These are phyloP conservation scores for Eulemur albifrons DNA, from an alignment of 2,797 vertebrate genomes.

Conservation along the genomic window DNA sequence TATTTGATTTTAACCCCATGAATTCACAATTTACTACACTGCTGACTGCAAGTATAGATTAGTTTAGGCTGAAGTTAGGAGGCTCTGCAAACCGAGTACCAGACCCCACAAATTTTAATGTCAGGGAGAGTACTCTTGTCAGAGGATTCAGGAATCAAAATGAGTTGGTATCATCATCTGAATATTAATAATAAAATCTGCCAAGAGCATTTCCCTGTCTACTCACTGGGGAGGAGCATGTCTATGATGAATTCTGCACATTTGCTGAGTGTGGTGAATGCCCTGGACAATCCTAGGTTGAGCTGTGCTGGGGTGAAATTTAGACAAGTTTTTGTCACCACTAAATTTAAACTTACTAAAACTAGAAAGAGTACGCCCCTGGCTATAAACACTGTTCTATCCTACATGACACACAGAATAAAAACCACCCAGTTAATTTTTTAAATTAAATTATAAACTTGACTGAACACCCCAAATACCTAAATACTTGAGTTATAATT, in stretches of 20 bases:
- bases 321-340: slow-evolving; percentile 17
- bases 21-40: neutral
- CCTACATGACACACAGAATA: slow-evolving; percentile 43
- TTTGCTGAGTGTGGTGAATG: neutral
- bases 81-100: neutral
- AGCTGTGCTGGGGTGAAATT: neutral
- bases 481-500: slow-evolving; percentile 57
- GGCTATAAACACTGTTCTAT: slow-evolving; percentile 63
- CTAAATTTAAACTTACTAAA: slow-evolving; percentile 73
- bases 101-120: neutral
- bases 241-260: neutral
- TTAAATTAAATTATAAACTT: slow-evolving; percentile 68
- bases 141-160: neutral
- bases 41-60: neutral
- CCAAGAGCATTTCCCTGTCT: neutral
- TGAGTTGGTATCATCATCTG: neutral
- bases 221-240: neutral
- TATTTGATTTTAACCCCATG: neutral
- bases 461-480: slow-evolving; percentile 41
- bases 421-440: slow-evolving; percentile 47
- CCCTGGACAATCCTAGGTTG: neutral
- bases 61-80: neutral
- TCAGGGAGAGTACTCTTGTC: neutral
- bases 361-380: slow-evolving; percentile 13
- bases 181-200: neutral